Percentiles rank a stretch among this genome's conserved stretches.
Evolutionary conservation across 2,797 vertebrate genomes (phyloP).

Genomic region (Cynopterus sphinx): DNA sequence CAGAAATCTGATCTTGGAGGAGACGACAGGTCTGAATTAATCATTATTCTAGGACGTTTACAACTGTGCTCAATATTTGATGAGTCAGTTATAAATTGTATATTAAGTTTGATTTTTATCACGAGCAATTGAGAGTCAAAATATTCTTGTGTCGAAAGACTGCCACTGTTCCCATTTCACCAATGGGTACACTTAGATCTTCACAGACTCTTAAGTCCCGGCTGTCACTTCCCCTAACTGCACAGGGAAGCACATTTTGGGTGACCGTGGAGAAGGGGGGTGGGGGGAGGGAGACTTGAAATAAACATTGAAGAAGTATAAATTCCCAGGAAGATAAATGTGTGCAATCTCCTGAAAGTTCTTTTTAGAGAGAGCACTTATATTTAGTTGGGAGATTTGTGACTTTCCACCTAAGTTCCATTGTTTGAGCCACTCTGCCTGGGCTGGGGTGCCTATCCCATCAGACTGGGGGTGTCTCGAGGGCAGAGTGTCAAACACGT

Average conservation of each 20-base stretch:
- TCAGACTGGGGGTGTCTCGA: background rate
- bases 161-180: background rate
- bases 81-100: background rate
- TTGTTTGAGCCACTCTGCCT: background rate
- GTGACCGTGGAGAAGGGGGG: background rate
- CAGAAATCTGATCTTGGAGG: no score
- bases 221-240: background rate
- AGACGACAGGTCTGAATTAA: background rate
- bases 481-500: background rate
- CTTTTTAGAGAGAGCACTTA: background rate
- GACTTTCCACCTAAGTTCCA: background rate
- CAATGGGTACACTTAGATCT: background rate
- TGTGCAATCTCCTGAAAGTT: background rate
- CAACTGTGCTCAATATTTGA: background rate
- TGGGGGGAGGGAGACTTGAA: background rate
- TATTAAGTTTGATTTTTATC: background rate
- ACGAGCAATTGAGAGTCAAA: background rate
- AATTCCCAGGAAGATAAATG: background rate
- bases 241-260: background rate
- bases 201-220: background rate
- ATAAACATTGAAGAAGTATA: background rate
- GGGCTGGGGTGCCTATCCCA: background rate
- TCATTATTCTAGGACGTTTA: fast-evolving
- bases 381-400: no score
- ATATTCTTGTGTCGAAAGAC: no score